Evolutionary conservation across 2,113 vertebrate genomes (phyloP), one percentile per base, ranked within the genome.

Genomic region (Cyprinodon tularosa): DNA sequence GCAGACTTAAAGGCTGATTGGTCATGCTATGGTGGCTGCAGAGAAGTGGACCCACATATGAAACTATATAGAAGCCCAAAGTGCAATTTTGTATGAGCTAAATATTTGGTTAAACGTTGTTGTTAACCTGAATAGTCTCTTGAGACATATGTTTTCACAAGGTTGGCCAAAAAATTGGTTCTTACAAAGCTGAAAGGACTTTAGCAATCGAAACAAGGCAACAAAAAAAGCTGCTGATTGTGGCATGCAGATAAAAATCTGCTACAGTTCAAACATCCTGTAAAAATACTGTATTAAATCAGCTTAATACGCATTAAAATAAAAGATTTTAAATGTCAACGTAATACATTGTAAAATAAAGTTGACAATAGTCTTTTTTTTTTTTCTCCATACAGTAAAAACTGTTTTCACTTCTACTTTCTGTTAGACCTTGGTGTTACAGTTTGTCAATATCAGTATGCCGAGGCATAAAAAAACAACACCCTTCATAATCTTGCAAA

Each of bases 401-500:
- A 47, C 45, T 29, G n/a, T 66, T 66, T 29, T 66, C 64, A 66
- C 64, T 47, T 47, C 11, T 29, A 47, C 4, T 14, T 14, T 66
- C 17, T 29, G 10, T 66, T 47, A 20, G 64, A 47, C 42, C 29
- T 66, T 66, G 29, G 20, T 47, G 64, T 66, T 40, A 66, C 45
- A 29, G 42, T 47, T 47, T 29, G 64, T 29, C 42, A 66, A 40
- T 45, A 47, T 66, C 47, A 66, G n/a, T 22, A 47, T 36, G 42
- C 42, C 47, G 64, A 45, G 39, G 15, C 38, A 39, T 17, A 64
- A 40, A 15, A 66, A 66, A 12, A 45, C 64, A 45, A 47, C 64
- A 66, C 64, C 62, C 17, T 66, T 29, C 20, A 6, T 14, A 47
- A 47, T 66, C 64, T 13, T 66, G 42, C 42, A 45, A 66, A 66